A percentile compares a stretch with the other conserved stretches of the same genome.
phyloP scores from a whole-genome alignment of 2,888 invertebrate species.

The Acrobasis consociella region DNA sequence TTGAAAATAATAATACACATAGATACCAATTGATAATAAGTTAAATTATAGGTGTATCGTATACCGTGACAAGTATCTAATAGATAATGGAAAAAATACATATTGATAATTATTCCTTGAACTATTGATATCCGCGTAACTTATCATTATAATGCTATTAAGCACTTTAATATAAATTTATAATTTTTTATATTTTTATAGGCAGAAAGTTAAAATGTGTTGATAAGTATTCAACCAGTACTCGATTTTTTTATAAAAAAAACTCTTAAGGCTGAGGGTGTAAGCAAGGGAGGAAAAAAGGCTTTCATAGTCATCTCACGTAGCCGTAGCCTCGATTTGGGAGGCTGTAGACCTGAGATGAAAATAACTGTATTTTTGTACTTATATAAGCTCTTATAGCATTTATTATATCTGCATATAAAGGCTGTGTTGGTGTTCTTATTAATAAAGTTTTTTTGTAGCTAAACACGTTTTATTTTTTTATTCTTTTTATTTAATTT shows the following conservation, averaged over 20 bases:
- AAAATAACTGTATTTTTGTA: conserved; percentile 28
- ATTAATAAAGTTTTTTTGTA: neutral
- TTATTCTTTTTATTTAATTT: no score
- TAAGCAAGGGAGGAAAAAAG: conserved; percentile 23
- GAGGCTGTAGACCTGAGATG: conserved; percentile 34
- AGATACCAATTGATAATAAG: no score
- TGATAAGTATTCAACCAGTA: conserved; percentile 23
- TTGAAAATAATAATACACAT: no score
- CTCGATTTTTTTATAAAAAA: conserved; percentile 29
- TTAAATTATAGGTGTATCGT: no score
- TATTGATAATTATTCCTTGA: no score
- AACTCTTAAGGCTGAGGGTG: conserved; percentile 30
- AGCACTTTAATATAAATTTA: no score
- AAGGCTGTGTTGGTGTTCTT: neutral
- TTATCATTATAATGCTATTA: no score
- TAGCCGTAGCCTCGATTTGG: conserved; percentile 36
- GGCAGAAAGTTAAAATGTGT: neutral
- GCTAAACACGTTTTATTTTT: no score
- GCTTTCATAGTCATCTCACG: conserved; percentile 47
- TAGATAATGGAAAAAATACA: no score
- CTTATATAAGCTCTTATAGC: neutral
- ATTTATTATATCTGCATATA: neutral
- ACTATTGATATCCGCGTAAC: no score
- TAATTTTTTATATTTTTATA: no score
- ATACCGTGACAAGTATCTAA: no score